These are phyloP conservation scores for Cryptoprocta ferox DNA, from an alignment of 2,797 vertebrate genomes.

Conservation along the genomic window DNA sequence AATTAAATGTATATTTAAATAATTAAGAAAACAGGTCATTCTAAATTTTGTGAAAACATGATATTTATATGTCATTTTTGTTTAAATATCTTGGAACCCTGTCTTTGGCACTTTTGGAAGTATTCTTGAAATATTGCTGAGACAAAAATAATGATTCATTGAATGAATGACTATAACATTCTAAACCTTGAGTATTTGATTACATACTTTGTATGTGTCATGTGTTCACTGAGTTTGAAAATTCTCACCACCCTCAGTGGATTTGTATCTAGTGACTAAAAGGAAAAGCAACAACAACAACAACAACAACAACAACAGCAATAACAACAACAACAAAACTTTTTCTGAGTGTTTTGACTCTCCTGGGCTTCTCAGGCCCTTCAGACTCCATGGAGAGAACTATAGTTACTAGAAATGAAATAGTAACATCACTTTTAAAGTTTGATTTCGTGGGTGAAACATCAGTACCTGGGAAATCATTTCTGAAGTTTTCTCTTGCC, in stretches of 20 bases:
- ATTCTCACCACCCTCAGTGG: not conserved
- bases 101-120: not conserved
- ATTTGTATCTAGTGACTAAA: not conserved
- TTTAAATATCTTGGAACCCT: conserved; percentile 3
- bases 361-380: not conserved
- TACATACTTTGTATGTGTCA: not conserved
- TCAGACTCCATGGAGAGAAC: not conserved
- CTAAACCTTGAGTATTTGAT: not conserved
- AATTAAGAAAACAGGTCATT: conserved; percentile 43
- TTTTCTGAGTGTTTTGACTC: not conserved
- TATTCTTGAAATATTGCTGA: not conserved
- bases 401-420: not conserved
- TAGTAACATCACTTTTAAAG: not conserved
- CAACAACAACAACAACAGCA: not conserved
- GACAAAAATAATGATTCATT: not conserved
- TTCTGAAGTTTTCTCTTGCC: not conserved
- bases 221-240: not conserved
- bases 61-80: conserved; percentile 19
- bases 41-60: not conserved
- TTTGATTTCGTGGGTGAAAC: not conserved
- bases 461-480: not conserved
- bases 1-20: conserved; percentile 46
- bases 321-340: not conserved
- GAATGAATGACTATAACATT: not conserved
- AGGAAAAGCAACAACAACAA: not conserved